These are phyloP conservation scores for Microtus agrestis DNA, from an alignment of 2,797 vertebrate genomes.

Conservation along the genomic window DNA sequence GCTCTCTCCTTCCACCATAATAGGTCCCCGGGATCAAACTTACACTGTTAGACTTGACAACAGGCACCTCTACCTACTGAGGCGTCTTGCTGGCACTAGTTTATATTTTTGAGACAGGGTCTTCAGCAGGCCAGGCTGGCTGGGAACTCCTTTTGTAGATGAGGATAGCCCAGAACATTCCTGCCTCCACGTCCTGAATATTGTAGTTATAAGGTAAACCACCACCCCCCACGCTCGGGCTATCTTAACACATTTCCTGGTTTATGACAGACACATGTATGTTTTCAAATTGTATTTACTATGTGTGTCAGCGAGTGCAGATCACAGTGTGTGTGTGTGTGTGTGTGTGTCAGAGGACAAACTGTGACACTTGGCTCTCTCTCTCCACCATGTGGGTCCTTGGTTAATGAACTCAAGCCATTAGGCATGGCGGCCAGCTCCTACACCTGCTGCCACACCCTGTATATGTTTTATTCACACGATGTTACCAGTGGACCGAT, in stretches of 20 bases:
- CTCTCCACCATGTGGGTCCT: background rate
- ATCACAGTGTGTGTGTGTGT: background rate
- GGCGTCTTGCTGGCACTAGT: background rate
- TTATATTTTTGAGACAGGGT: background rate
- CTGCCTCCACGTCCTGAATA: background rate
- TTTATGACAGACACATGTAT: background rate
- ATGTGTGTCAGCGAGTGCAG: background rate
- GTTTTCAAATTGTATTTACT: too few species aligned
- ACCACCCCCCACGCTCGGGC: too few species aligned
- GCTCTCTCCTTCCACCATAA: too few species aligned
- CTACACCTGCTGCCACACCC: background rate
- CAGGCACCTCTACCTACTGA: background rate
- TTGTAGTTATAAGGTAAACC: background rate
- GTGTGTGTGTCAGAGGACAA: background rate
- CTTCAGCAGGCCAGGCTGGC: background rate
- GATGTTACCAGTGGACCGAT: background rate
- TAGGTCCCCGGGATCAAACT: background rate
- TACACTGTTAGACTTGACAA: too few species aligned
- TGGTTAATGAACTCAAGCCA: background rate
- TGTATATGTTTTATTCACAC: background rate
- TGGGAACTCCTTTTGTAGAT: background rate
- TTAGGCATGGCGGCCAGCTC: background rate
- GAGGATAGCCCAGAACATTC: background rate
- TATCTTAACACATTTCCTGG: background rate
- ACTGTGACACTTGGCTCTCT: background rate